These are phyloP conservation scores for Sciurus niger DNA, from an alignment of 2,113 vertebrate species.

Conservation along the genomic window DNA sequence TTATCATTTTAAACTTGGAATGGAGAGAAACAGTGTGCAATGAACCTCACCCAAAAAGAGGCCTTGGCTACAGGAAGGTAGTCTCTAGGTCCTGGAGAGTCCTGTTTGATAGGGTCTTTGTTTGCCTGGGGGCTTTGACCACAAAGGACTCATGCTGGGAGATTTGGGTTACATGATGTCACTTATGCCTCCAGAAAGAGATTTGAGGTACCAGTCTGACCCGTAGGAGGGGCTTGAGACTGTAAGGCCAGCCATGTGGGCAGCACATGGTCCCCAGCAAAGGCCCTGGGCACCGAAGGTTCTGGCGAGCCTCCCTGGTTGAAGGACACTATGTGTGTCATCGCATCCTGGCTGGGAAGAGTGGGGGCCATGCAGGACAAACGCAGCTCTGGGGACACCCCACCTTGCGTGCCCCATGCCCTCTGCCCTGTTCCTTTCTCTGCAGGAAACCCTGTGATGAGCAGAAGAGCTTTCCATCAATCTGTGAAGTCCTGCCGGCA, in stretches of 20 bases:
- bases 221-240: background rate
- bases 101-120: background rate
- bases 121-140: background rate
- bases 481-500: background rate
- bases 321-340: no score
- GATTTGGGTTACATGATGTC: background rate
- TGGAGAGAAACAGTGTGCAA: background rate
- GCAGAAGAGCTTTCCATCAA: background rate
- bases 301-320: background rate
- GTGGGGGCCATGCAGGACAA: background rate
- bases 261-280: no score
- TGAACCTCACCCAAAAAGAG: background rate
- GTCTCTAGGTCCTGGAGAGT: background rate
- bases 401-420: background rate
- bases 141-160: background rate
- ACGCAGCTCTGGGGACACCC: background rate
- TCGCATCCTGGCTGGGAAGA: background rate
- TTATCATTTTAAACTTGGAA: background rate
- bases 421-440: background rate
- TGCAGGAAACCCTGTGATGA: background rate
- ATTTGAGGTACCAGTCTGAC: background rate
- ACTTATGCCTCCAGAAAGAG: background rate
- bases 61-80: background rate
- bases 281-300: background rate
- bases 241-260: background rate